phyloP scores from a whole-genome alignment of 1,140 invertebrate genomes.

The Zelostemma sp. region DNA sequence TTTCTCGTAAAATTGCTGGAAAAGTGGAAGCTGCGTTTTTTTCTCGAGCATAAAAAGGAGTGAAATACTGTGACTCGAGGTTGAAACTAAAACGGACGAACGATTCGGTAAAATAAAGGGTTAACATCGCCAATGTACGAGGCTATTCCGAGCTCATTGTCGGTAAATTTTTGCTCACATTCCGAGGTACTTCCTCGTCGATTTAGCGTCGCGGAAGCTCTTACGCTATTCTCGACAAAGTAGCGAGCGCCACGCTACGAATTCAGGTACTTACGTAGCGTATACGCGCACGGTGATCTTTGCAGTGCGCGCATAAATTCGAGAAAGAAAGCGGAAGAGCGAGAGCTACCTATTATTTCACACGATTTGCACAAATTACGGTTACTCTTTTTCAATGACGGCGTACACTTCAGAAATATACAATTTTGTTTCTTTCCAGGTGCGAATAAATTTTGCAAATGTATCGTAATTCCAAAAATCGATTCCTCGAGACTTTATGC shows the following conservation, averaged over 20 bases:
- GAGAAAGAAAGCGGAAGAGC: not conserved
- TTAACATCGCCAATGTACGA: slow-evolving; percentile 25
- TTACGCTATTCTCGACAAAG: slow-evolving; percentile 4
- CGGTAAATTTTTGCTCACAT: slow-evolving; percentile 14
- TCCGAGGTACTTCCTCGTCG: not conserved
- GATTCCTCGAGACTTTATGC: no score
- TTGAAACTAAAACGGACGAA: not conserved
- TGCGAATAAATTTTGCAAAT: no score
- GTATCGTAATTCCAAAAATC: no score
- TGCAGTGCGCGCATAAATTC: not conserved
- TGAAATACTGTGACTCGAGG: no score
- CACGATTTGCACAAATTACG: not conserved
- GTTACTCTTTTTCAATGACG: not conserved
- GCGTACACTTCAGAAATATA: not conserved
- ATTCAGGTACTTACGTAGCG: slow-evolving; percentile 2
- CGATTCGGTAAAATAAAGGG: not conserved
- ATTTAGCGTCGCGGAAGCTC: slow-evolving; percentile 12
- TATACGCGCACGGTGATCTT: not conserved
- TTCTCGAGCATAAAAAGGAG: not conserved
- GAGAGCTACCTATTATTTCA: not conserved
- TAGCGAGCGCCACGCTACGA: not conserved
- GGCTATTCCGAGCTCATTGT: slow-evolving; percentile 3
- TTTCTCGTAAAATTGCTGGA: no score
- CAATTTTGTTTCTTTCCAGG: no score
- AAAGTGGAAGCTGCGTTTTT: no score